A percentile compares a stretch with the other conserved stretches of the same genome.
phyloP scores from a whole-genome alignment of 2,113 vertebrate species.

The Delphinapterus leucas region DNA sequence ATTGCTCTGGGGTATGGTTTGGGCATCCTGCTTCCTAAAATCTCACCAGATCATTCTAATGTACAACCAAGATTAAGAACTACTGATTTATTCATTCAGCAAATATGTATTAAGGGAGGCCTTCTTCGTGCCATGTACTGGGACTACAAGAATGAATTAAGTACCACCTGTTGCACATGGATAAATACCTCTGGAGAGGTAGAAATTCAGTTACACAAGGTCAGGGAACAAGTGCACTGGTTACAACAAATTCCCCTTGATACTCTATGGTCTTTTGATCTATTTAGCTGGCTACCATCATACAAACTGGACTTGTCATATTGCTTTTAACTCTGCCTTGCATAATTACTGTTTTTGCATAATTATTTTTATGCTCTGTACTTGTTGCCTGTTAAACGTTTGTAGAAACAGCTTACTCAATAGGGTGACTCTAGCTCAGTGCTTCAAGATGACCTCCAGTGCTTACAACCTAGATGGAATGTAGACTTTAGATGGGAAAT shows the following conservation, averaged over 20 bases:
- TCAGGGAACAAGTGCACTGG: not conserved
- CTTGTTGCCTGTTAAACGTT: not conserved
- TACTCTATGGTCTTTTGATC: not conserved
- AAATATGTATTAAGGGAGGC: not conserved
- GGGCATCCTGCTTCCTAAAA: slow-evolving; percentile 7
- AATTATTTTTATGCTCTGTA: not conserved
- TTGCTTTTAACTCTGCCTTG: not conserved
- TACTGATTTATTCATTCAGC: not conserved
- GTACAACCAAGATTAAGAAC: not conserved
- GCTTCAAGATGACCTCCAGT: not conserved
- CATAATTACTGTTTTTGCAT: not conserved
- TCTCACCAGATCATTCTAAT: not conserved
- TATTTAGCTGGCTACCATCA: not conserved
- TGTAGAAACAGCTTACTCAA: not conserved
- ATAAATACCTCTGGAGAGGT: not conserved
- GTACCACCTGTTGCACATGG: not conserved
- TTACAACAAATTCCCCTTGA: not conserved
- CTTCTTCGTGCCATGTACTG: not conserved
- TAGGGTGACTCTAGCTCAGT: not conserved
- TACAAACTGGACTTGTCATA: not conserved
- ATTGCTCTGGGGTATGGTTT: not conserved
- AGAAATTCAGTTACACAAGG: not conserved
- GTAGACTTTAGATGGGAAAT: not conserved
- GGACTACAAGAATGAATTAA: not conserved
- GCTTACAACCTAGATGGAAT: not conserved